A percentile compares a stretch with the other conserved stretches of the same genome.
Evolutionary conservation across 2,797 vertebrate species (phyloP).

Genomic region (Phalanger gymnotis): DNA sequence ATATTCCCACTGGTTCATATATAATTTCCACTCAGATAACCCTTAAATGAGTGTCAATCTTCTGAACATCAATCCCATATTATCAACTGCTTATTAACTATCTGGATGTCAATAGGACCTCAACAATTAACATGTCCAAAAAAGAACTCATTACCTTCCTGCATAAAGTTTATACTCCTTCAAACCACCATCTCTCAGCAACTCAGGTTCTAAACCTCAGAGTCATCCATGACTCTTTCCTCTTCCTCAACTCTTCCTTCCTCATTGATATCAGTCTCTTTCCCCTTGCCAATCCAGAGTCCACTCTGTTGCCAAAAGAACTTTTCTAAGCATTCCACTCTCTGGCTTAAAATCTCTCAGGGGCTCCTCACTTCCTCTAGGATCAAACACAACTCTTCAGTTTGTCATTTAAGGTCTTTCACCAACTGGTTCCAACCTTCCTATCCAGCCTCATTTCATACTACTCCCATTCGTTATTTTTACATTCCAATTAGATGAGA

Average conservation of each 20-base stretch:
- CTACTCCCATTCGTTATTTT: background rate
- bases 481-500: background rate
- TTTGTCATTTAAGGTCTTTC: background rate
- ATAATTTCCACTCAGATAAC: background rate
- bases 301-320: background rate
- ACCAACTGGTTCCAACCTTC: background rate
- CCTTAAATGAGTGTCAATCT: background rate
- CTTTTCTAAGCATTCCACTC: background rate
- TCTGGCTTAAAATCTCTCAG: background rate
- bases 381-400: background rate
- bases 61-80: background rate
- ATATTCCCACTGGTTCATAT: background rate
- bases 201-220: background rate
- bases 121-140: background rate
- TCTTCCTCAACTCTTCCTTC: background rate
- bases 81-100: background rate
- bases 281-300: background rate
- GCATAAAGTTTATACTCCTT: background rate
- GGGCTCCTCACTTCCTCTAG: background rate
- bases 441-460: background rate
- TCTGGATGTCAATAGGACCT: background rate
- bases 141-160: background rate
- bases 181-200: background rate
- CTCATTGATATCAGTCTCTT: background rate
- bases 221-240: background rate